Evolutionary conservation across 1,140 invertebrate genomes (phyloP), one percentile per base, ranked within the genome.

Genomic region (Trachelipus rathkii): DNA sequence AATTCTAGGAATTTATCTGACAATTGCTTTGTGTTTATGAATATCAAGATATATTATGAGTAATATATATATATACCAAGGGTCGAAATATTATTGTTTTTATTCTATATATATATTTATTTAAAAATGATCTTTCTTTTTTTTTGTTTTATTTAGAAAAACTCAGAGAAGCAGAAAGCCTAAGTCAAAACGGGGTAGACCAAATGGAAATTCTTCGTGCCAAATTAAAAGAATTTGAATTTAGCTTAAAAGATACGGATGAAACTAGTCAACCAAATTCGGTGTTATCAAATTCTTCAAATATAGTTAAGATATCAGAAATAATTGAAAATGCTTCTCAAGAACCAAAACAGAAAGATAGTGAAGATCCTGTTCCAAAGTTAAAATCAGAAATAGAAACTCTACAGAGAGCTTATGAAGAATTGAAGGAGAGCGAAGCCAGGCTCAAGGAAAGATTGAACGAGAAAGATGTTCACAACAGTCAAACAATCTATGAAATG

Each of bases 151-250:
- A 10, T 50, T 60, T 19, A 60, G 50, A 60, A 19, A 60, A 60
- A 60, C 50, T 60, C 2, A 13, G 50, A 19, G 11, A 60, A 60
- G 50, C 50, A 0, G 50, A 60, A 60, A 60, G 11, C 19, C 50
- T 60, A 13, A 60, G 50, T 19, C 11, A 60, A 8, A 19, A 60
- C 2, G 50, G 50, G 11, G 11, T 60, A 13, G 50, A 60, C 11
- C 50, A 60, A 19, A 60, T 60, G 50, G 50, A 60, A 60, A 60
- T 60, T 60, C 19, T 60, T 4, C 50, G 50, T 60, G 50, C 50
- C 50, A 60, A 60, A 60, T 60, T 60, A 19, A 60, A 19, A 13
- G 50, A 60, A 15, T 60, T 60, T 19, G 50, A 60, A 19, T 60
- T 60, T 60, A 60, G 19, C 50, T 13, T 15, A 60, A 60, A 60